phyloP scores from a whole-genome alignment of 2,113 vertebrate species.

The Eolophus roseicapilla region DNA sequence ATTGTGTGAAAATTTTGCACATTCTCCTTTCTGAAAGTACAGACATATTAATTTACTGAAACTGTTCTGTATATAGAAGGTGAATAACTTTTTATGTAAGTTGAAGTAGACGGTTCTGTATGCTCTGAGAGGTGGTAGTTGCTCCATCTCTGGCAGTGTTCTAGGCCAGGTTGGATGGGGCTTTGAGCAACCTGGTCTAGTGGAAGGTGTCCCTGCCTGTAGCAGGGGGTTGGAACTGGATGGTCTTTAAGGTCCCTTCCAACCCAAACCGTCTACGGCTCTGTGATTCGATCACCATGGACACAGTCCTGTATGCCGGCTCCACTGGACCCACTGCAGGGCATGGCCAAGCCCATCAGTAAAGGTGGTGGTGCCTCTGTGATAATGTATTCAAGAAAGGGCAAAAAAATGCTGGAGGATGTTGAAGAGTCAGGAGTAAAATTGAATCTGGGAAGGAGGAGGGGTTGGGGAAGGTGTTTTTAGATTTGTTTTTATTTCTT shows the following conservation, averaged over 20 bases:
- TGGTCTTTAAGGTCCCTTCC: not conserved
- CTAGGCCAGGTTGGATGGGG: accelerated
- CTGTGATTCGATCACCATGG: not conserved
- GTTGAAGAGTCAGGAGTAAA: not conserved
- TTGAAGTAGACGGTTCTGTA: not conserved
- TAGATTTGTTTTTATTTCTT: not conserved
- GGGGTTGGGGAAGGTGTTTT: not conserved
- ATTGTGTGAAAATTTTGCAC: not conserved
- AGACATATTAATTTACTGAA: not conserved
- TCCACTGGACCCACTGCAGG: not conserved
- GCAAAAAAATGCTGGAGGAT: not conserved
- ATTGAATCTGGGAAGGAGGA: not conserved
- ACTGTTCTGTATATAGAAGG: not conserved
- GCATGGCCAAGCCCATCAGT: not conserved
- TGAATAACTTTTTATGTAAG: not conserved
- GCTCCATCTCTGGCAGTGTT: not conserved
- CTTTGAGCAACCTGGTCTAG: not conserved
- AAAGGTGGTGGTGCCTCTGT: not conserved
- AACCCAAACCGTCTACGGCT: not conserved
- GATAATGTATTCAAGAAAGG: not conserved
- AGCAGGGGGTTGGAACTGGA: not conserved
- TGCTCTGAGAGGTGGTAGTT: not conserved
- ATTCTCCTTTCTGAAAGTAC: not conserved
- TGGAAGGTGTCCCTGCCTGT: not conserved
- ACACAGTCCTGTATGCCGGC: too few species aligned